Evolutionary conservation across 2,888 invertebrate species (phyloP), one percentile per base, ranked within the genome.

Genomic region (Hypena proboscidalis): DNA sequence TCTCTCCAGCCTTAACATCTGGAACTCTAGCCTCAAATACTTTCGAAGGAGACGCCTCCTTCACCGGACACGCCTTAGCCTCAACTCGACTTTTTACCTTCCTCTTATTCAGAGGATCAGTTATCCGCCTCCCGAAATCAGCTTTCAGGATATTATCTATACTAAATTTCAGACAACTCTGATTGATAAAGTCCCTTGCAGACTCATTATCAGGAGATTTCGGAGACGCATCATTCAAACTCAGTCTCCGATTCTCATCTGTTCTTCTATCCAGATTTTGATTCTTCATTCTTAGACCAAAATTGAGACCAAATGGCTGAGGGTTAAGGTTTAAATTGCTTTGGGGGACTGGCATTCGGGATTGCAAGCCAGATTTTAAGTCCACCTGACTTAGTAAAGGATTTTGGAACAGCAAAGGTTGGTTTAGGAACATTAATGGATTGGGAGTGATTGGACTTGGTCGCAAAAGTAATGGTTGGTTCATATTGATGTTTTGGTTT

Each of bases 131-230:
- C 0, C 97, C 97, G 59, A 97, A 97, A 76, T 97, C 97, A 0
- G 97, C 97, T 70, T 96, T 94, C 13, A 97, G 83, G 49, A 97
- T 97, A 80, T 97, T 97, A 68, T 95, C 96, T 75, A 97, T 96
- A 70, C 96, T 96, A 86, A 97, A 97, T 62, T 95, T 95, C 17
- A 97, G 79, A 59, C 92, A 92, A 30, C 89, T 89, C 49, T 93
- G 93, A 49, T 93, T 92, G 0, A 90, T 87, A 5, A 81, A 84
- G 41, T 90, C 87, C 7, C 85, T 80, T 2, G 74, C 81, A 0
- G 85, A 83, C 7, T 87, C 87, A 21, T 86, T 77, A 0, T 85
- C 85, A 0, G 85, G 83, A 0, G 88, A 85, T 50, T 87, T 88
- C 0, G 85, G 85, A 1, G 74, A 69, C 6, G 10, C 51, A 13